Percentiles rank a stretch among this genome's conserved stretches.
Conservation (phyloP, 1,140 invertebrate species). For the Lethrus apterus region DNA sequence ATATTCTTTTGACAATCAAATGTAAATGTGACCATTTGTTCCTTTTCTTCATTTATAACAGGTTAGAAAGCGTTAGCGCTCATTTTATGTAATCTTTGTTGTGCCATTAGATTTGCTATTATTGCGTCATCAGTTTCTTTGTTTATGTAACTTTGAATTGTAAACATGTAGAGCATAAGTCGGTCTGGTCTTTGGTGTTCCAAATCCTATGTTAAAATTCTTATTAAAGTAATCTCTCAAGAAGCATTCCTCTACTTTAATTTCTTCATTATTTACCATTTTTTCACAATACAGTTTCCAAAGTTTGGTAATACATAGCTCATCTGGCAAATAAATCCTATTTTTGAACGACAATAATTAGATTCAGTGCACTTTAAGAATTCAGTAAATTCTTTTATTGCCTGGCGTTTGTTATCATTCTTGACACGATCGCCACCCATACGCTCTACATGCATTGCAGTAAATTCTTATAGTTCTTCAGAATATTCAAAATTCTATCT, state of each 20-base stretch:
- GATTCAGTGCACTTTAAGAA: no score
- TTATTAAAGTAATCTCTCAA: constrained; percentile 6
- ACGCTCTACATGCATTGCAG: no score
- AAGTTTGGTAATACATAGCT: no score
- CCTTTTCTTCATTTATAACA: constrained; percentile 26
- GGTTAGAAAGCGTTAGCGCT: constrained; percentile 33
- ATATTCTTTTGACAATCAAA: constrained; percentile 42
- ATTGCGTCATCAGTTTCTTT: constrained; percentile 14
- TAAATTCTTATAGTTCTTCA: no score
- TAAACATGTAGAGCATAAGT: constrained; percentile 25
- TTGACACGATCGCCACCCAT: no score
- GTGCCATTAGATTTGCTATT: constrained; percentile 18
- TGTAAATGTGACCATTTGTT: constrained; percentile 22
- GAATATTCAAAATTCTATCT: no score
- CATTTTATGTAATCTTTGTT: constrained; percentile 28
- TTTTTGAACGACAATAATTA: no score
- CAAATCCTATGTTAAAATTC: constrained; percentile 16
- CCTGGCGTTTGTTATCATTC: no score
- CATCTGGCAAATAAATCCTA: no score
- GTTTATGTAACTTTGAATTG: constrained; percentile 21
- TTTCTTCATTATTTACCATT: not conserved
- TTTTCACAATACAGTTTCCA: no score
- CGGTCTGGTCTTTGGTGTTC: constrained; percentile 19
- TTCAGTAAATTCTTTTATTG: no score
- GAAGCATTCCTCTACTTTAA: constrained; percentile 13